Evolutionary conservation across 2,113 vertebrate species (phyloP).

Genomic region (Sylvia atricapilla): DNA sequence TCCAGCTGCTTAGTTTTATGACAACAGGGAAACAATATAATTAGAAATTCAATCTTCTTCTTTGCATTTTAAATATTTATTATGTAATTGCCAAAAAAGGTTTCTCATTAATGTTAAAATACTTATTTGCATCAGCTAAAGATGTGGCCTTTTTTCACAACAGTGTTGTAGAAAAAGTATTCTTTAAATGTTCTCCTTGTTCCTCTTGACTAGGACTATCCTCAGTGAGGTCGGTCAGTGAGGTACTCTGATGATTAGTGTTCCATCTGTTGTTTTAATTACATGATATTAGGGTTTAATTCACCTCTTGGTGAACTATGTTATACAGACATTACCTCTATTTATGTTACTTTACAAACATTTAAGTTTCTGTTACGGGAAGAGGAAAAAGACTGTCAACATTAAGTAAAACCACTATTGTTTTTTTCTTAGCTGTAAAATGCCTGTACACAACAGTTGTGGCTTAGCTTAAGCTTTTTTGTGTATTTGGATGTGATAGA

Average conservation of each 20-base stretch:
- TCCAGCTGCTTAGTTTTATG: neutral
- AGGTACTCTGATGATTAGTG: neutral
- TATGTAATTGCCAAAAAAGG: neutral
- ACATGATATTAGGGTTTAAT: neutral
- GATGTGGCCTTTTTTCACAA: neutral
- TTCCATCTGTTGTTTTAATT: neutral
- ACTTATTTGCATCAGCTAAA: neutral
- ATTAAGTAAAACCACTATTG: neutral
- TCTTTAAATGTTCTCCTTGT: neutral
- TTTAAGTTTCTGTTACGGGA: neutral
- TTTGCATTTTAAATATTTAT: neutral
- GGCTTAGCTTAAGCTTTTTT: neutral
- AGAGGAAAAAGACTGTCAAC: neutral
- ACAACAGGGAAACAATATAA: neutral
- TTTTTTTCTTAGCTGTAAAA: neutral
- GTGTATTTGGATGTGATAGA: neutral
- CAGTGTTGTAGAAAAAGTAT: neutral
- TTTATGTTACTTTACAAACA: neutral
- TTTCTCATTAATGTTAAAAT: neutral
- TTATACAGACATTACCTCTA: neutral
- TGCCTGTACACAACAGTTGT: neutral
- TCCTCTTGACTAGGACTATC: neutral
- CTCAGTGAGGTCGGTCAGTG: neutral
- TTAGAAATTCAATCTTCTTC: neutral
- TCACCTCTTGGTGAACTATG: neutral